Conservation (phyloP, 2,888 invertebrate species). For the Macropis europaea region DNA sequence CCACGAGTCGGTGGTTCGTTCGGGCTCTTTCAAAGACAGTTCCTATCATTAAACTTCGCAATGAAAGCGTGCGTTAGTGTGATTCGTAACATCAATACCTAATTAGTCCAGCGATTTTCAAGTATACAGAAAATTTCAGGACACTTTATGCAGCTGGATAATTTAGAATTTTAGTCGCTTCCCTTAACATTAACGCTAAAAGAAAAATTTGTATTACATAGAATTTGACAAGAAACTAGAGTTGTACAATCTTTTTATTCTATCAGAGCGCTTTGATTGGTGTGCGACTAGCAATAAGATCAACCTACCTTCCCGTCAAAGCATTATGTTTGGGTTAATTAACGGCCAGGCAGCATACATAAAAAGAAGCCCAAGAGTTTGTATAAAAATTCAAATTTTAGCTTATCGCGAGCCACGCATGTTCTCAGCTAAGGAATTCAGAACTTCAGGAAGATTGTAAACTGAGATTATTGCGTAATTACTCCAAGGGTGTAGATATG, state of each 20-base stretch:
- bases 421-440: not conserved
- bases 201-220: constrained; percentile 1
- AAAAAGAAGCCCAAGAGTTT: not conserved
- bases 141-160: too few species aligned
- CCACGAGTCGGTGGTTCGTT: not conserved
- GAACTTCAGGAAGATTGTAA: not conserved
- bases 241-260: too few species aligned
- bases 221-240: too few species aligned
- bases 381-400: not conserved
- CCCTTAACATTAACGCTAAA: not conserved
- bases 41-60: not conserved
- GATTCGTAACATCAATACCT: too few species aligned
- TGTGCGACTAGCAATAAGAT: too few species aligned
- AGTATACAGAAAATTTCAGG: too few species aligned
- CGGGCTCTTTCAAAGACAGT: not conserved
- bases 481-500: not conserved
- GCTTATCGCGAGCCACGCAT: not conserved
- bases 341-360: not conserved
- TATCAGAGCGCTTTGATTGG: too few species aligned
- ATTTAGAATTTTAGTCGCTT: too few species aligned
- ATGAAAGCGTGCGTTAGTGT: too few species aligned
- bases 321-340: not conserved
- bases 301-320: too few species aligned
- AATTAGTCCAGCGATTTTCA: too few species aligned
- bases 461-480: not conserved